Percentiles rank a stretch among this genome's conserved stretches.
phyloP scores from a whole-genome alignment of 2,113 vertebrate species.

The Pleuronectes platessa region DNA sequence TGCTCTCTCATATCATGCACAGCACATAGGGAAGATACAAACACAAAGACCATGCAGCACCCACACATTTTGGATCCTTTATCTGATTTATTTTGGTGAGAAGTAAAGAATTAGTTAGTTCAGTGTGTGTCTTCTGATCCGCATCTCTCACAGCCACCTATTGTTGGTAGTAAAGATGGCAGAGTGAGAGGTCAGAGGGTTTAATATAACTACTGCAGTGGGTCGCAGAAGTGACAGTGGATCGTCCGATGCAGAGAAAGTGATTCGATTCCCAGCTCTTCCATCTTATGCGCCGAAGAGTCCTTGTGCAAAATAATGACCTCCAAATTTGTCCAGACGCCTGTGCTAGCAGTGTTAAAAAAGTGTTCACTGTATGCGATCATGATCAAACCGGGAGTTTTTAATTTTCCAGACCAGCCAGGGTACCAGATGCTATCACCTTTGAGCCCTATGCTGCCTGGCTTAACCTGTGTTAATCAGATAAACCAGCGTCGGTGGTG shows the following conservation, averaged over 20 bases:
- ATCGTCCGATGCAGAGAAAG: too few relatives aligned
- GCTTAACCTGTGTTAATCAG: constrained; percentile 46
- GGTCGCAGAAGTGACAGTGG: too few relatives aligned
- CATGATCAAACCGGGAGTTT: background rate
- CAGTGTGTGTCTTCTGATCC: constrained; percentile 10
- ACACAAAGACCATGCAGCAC: background rate
- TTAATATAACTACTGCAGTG: background rate
- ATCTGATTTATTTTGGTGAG: constrained; percentile 8
- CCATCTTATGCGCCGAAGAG: too few relatives aligned
- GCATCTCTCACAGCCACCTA: background rate
- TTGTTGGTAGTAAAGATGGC: too few relatives aligned
- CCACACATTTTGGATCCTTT: constrained; percentile 1
- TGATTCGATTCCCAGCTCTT: too few relatives aligned
- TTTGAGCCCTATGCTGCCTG: constrained; percentile 16
- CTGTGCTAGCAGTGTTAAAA: too few relatives aligned
- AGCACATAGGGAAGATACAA: constrained; percentile 12
- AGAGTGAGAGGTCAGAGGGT: background rate
- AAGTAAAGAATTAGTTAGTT: background rate
- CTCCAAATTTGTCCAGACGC: too few relatives aligned
- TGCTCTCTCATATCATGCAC: constrained; percentile 24
- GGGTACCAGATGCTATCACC: constrained; percentile 25
- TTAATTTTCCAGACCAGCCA: background rate
- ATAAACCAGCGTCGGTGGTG: constrained; percentile 31
- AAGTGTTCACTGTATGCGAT: background rate
- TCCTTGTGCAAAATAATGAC: too few relatives aligned